Evolutionary conservation across 1,140 invertebrate species (phyloP).

Genomic region (Neotoxoptera formosana): DNA sequence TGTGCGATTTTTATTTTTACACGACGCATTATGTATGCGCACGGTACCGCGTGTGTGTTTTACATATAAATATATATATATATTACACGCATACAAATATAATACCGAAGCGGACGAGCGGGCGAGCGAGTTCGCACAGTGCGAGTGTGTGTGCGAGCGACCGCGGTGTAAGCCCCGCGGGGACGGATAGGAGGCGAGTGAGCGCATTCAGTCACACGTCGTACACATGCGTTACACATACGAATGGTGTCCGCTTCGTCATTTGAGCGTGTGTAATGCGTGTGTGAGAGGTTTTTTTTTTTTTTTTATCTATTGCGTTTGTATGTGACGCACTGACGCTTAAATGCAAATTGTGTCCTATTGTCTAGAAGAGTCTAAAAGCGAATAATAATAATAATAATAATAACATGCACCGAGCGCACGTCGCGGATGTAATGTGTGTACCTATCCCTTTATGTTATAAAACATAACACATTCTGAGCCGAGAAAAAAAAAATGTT

Average conservation of each 20-base stretch:
- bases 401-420: not conserved
- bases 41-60: not conserved
- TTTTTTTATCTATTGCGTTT: not conserved
- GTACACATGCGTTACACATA: not conserved
- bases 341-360: constrained; percentile 17
- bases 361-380: constrained; percentile 17
- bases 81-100: not conserved
- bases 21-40: not conserved
- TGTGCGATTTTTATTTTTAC: not conserved
- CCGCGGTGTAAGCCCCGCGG: not conserved
- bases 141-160: not conserved
- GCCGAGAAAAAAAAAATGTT: not conserved
- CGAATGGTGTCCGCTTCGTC: not conserved
- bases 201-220: constrained; percentile 20
- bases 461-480: not conserved
- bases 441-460: not conserved
- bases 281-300: not conserved
- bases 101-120: not conserved
- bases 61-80: not conserved
- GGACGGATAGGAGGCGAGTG: not conserved
- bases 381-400: constrained; percentile 7
- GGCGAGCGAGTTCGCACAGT: not conserved
- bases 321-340: not conserved
- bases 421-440: not conserved
- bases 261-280: not conserved